phyloP scores from a whole-genome alignment of 2,888 invertebrate species.

The Drosophila ezoana region DNA sequence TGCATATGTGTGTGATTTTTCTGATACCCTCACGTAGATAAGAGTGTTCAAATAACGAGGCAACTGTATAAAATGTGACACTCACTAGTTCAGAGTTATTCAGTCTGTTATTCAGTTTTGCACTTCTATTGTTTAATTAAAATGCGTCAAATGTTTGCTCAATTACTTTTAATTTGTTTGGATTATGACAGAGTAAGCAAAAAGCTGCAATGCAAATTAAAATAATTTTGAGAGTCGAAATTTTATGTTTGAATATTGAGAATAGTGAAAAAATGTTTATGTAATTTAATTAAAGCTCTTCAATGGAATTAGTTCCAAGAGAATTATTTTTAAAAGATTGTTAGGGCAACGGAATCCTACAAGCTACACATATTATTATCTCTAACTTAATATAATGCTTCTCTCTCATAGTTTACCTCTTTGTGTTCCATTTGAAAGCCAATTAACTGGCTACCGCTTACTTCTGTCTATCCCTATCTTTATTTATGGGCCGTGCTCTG shows the following conservation, averaged over 20 bases:
- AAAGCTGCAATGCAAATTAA: slow-evolving; percentile 20
- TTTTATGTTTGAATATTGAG: slow-evolving; percentile 23
- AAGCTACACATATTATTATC: slow-evolving; percentile 2
- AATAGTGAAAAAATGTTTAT: neutral
- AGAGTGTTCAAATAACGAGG: neutral
- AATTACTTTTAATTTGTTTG: slow-evolving; percentile 6
- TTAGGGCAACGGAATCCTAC: neutral
- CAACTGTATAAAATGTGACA: slow-evolving; percentile 2
- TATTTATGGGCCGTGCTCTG: slow-evolving; percentile 41
- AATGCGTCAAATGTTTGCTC: slow-evolving; percentile 10
- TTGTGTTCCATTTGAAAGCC: slow-evolving; percentile 13
- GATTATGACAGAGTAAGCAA: neutral
- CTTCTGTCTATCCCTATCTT: slow-evolving; percentile 6
- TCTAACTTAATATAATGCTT: neutral
- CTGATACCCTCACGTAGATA: neutral
- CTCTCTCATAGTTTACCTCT: neutral
- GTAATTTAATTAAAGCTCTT: too few relatives aligned
- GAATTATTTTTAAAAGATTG: neutral
- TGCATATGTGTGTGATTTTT: neutral
- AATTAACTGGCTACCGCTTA: slow-evolving; percentile 34
- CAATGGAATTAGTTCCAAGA: neutral
- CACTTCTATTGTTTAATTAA: slow-evolving; percentile 21
- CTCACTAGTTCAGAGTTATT: neutral
- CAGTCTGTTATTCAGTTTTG: slow-evolving; percentile 13
- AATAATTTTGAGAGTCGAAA: slow-evolving; percentile 16